These are phyloP conservation scores for Leptatherina wallacei DNA, from an alignment of 2,797 vertebrate genomes.

Conservation along the genomic window DNA sequence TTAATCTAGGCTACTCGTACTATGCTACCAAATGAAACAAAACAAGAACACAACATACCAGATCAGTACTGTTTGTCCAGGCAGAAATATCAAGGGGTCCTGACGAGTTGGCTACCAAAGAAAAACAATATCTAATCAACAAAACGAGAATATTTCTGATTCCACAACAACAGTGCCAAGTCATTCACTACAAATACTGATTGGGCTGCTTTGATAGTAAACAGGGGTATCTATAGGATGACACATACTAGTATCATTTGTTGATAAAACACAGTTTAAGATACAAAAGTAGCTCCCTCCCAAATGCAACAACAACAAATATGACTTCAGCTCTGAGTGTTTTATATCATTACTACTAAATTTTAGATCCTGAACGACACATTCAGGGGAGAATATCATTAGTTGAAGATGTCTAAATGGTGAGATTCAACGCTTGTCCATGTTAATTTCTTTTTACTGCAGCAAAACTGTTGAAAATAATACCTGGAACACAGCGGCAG, in stretches of 20 bases:
- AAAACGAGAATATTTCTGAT: conserved; percentile 8
- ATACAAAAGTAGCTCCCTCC: background rate
- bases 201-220: conserved; percentile 55
- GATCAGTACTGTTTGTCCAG: conserved; percentile 71
- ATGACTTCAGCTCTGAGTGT: background rate
- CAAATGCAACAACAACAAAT: conserved; percentile 20
- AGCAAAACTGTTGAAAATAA: background rate
- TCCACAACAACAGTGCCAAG: conserved; percentile 13
- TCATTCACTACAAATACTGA: conserved; percentile 30
- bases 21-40: background rate
- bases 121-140: conserved; percentile 44
- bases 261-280: conserved; percentile 47
- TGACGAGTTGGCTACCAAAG: conserved; percentile 74
- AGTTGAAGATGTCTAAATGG: background rate
- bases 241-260: conserved; percentile 30
- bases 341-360: background rate
- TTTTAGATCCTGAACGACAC: background rate
- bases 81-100: conserved; percentile 37
- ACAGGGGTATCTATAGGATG: conserved; percentile 49
- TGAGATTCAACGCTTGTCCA: background rate
- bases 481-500: conserved; percentile 90
- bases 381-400: background rate
- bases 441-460: background rate
- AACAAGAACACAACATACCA: conserved; percentile 67
- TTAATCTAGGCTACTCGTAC: background rate